phyloP scores from a whole-genome alignment of 2,113 vertebrate genomes.

The Thalassoma bifasciatum region DNA sequence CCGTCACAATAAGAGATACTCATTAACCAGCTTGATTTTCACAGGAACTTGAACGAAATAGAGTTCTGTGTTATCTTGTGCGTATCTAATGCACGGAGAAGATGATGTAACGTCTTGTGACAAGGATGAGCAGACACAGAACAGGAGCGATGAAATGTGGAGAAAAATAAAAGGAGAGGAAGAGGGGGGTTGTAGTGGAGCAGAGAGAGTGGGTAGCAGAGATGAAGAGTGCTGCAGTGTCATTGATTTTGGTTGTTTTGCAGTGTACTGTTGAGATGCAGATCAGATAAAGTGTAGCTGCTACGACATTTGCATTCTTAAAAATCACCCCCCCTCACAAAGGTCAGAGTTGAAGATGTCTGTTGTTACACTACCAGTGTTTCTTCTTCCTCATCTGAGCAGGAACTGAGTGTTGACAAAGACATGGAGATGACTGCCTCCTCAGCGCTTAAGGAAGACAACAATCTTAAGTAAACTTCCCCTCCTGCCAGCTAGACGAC shows the following conservation, averaged over 20 bases:
- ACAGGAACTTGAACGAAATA: conserved; percentile 20
- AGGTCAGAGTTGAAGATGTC: conserved; percentile 37
- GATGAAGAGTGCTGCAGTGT: conserved; percentile 63
- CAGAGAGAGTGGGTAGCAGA: neutral
- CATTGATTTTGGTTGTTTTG: conserved; percentile 69
- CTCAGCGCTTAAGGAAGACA: conserved; percentile 6
- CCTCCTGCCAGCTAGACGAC: conserved; percentile 2
- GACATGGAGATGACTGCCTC: neutral
- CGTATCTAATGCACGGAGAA: neutral
- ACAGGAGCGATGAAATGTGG: conserved; percentile 16
- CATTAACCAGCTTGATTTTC: neutral
- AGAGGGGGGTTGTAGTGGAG: conserved; percentile 11
- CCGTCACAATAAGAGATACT: conserved; percentile 4
- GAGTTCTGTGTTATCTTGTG: conserved; percentile 33
- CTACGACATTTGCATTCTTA: conserved; percentile 15
- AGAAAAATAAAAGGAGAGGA: conserved; percentile 28
- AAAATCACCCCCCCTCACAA: conserved; percentile 12
- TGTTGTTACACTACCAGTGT: neutral
- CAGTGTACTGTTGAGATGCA: conserved; percentile 59
- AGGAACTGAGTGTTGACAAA: neutral
- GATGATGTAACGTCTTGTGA: conserved; percentile 48
- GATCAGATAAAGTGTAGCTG: conserved; percentile 25
- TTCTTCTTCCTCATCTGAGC: too few species aligned
- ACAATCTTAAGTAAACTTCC: neutral
- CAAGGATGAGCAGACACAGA: conserved; percentile 41